Evolutionary conservation across 2,113 vertebrate species (phyloP).

Genomic region (Tamias sibiricus): DNA sequence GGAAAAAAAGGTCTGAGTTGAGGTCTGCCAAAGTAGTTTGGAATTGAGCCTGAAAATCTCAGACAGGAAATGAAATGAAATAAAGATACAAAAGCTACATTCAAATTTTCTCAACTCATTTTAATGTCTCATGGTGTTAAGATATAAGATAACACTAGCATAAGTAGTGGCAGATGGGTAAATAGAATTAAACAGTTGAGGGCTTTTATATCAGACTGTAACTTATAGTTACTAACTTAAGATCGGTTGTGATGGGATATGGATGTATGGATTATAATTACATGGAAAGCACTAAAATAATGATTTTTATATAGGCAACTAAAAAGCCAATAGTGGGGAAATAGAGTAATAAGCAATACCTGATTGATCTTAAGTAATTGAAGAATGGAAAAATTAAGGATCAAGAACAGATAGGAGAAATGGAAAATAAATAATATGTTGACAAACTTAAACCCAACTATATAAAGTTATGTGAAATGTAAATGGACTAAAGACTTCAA

Average conservation of each 20-base stretch:
- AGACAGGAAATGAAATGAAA: constrained; percentile 36
- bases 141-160: not conserved
- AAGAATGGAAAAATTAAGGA: not conserved
- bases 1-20: not conserved
- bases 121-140: not conserved
- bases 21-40: not conserved
- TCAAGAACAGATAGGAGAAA: not conserved
- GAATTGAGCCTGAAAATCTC: constrained; percentile 33
- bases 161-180: not conserved
- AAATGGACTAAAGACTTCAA: not conserved
- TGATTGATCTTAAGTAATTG: constrained; percentile 5
- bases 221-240: not conserved
- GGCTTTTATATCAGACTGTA: not conserved
- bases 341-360: not conserved
- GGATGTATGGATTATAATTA: not conserved
- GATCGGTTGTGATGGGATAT: not conserved
- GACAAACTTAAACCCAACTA: not conserved
- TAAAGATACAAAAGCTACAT: constrained; percentile 8
- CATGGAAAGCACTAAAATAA: constrained; percentile 31
- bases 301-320: not conserved
- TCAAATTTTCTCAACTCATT: not conserved
- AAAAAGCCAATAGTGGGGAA: not conserved
- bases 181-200: not conserved
- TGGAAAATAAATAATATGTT: constrained; percentile 8
- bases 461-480: not conserved